Percentiles rank a stretch among this genome's conserved stretches.
Evolutionary conservation across 2,113 vertebrate genomes (phyloP).

Genomic region (Puntigrus tetrazona): DNA sequence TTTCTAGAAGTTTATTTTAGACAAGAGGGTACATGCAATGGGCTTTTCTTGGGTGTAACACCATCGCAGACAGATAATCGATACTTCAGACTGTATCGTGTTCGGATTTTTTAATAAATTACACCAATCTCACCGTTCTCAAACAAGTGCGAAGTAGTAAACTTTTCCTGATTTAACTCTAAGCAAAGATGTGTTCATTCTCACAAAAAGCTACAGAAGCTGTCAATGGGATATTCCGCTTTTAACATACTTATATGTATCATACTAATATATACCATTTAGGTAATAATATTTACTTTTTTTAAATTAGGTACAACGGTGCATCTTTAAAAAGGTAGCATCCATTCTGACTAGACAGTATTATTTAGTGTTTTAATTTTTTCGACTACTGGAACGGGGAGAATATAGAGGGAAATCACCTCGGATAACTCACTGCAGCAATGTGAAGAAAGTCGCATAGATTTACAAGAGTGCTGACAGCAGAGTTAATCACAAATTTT

Average conservation of each 20-base stretch:
- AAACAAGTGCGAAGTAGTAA: background rate
- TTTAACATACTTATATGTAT: background rate
- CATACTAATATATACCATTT: background rate
- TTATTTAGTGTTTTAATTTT: no score
- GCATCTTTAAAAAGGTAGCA: no score
- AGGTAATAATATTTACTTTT: background rate
- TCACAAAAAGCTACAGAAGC: no score
- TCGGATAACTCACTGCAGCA: background rate
- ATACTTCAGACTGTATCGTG: background rate
- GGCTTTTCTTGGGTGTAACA: background rate
- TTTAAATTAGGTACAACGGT: no score
- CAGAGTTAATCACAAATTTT: background rate
- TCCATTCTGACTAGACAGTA: no score
- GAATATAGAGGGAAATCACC: background rate
- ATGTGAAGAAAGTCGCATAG: background rate
- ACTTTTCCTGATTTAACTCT: background rate
- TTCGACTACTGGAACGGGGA: conserved; percentile 4
- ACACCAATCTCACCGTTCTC: background rate
- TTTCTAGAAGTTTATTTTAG: background rate
- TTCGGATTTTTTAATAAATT: background rate
- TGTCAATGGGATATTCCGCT: background rate
- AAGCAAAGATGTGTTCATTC: background rate
- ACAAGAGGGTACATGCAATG: background rate
- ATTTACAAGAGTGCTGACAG: conserved; percentile 4
- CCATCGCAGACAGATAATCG: background rate